These are phyloP conservation scores for Nephrotoma flavescens DNA, from an alignment of 2,888 invertebrate genomes.

Conservation along the genomic window DNA sequence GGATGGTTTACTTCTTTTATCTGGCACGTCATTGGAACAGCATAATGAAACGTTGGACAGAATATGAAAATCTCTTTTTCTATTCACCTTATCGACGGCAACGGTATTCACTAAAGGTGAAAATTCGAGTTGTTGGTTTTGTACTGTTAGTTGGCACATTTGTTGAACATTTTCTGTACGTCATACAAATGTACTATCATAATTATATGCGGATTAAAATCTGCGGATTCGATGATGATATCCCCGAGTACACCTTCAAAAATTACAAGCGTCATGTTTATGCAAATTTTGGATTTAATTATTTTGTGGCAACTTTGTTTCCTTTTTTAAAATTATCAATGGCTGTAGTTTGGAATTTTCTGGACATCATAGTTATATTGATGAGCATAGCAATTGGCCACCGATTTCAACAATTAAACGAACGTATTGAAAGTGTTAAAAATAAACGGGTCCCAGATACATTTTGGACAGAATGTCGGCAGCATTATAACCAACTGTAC, in stretches of 20 bases:
- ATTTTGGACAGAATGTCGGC: conserved; percentile 44
- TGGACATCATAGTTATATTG: background rate
- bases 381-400: background rate
- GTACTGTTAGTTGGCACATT: background rate
- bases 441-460: conserved; percentile 32
- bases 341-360: conserved; percentile 20
- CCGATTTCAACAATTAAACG: background rate
- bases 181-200: background rate
- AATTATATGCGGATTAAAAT: background rate
- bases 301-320: background rate
- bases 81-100: background rate
- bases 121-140: background rate
- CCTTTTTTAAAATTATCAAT: background rate
- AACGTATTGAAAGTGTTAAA: background rate
- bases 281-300: background rate
- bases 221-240: background rate
- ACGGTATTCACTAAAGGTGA: background rate
- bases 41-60: background rate
- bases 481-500: conserved; percentile 34
- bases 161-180: background rate
- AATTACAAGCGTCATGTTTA: background rate
- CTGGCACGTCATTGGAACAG: background rate
- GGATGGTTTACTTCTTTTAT: background rate
- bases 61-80: background rate
- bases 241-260: background rate